Base-by-base conservation (phyloP, 2,888 invertebrate genomes). In the Drosophila sordidula region DNA sequence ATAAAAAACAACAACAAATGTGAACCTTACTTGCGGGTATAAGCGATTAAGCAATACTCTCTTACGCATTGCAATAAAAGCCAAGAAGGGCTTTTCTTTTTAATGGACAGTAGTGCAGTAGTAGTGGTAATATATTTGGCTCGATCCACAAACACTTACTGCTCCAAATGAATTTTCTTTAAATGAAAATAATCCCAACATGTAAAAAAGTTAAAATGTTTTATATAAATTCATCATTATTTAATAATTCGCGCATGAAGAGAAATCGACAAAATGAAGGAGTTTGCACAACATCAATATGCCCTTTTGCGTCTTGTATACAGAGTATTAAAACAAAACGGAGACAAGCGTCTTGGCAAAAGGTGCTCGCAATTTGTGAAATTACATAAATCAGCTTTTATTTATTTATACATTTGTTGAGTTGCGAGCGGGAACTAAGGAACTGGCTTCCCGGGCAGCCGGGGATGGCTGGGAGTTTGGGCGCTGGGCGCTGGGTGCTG, bases 321-420 rank as follows among this genome's bases (percentile, higher is more conserved):
- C 9, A 29, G 34, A 34, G 34, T 34, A 12, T 34, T 4, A 12
- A 34, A 34, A 34, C 18, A 39, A 52, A 47, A 44, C 11, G 44
- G 44, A 42, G 56, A 63, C 41, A 42, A 46, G 14, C 34, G 39
- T 46, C 64, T 62, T 41, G 34, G 64, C 50, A 36, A 55, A 46
- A 51, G 54, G 63, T 75, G 78, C 69, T 84, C 85, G 81, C 88
- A 89, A 87, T 85, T 85, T 85, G 88, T 82, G 84, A 85, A 89
- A 89, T 85, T 89, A 82, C 89, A 89, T 89, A 89, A 87, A 89
- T 89, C 89, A 85, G 88, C 89, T 87, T 84, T 84, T 84, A 84
- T 84, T 89, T 84, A 84, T 89, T 84, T 83, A 84, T 80, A 75
- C 71, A 78, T 78, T 84, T 82, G 83, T 80, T 83, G 83, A 79